Percentiles rank a stretch among this genome's conserved stretches.
phyloP scores from a whole-genome alignment of 2,113 vertebrate genomes.

The Eulacestoma nigropectus region DNA sequence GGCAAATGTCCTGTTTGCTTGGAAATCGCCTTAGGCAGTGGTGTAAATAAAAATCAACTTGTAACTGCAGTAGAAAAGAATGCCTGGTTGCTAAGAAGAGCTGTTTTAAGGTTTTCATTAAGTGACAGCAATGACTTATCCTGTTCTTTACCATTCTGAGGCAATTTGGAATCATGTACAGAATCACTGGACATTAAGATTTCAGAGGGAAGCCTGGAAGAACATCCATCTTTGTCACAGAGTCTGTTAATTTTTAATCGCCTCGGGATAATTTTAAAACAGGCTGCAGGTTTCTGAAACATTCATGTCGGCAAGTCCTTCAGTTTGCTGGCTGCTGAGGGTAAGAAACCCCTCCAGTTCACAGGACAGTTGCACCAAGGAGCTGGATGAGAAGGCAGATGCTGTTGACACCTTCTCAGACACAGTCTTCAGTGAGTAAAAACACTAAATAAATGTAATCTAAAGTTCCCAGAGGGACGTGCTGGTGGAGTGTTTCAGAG shows the following conservation, averaged over 20 bases:
- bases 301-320: background rate
- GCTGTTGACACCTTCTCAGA: conserved; percentile 14
- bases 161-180: background rate
- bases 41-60: background rate
- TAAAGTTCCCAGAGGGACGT: background rate
- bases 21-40: background rate
- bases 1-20: background rate
- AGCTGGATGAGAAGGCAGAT: background rate
- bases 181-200: background rate
- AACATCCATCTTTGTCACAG: background rate
- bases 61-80: background rate
- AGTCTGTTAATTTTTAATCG: conserved; percentile 4
- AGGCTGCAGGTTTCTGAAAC: conserved; percentile 29
- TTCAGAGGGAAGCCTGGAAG: background rate
- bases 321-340: background rate
- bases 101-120: background rate
- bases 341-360: background rate
- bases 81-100: background rate
- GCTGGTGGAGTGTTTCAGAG: background rate
- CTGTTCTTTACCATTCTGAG: background rate
- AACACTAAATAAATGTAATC: background rate
- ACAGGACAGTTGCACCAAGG: background rate
- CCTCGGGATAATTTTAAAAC: background rate
- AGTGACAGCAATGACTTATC: background rate
- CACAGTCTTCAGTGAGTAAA: background rate